Conservation (phyloP, 1,140 invertebrate species). For the Cherax quadricarinatus region DNA sequence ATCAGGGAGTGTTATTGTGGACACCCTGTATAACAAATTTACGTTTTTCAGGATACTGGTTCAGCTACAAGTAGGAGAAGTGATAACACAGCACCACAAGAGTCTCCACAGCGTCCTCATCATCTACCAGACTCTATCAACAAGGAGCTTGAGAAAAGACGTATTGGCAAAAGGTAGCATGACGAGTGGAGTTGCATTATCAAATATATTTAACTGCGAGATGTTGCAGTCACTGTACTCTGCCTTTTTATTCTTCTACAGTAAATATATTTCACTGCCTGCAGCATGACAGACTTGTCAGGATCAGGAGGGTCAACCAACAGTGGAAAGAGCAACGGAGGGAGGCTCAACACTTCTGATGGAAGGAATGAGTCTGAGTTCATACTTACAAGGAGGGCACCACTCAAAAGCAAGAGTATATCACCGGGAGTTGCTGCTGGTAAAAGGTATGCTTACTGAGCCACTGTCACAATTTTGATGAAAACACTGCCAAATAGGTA, state of each 20-base stretch:
- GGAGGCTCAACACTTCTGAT: constrained; percentile 44
- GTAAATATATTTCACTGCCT: neutral
- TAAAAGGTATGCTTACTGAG: constrained; percentile 15
- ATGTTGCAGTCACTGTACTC: no score
- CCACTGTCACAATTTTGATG: no score
- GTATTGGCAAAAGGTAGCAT: constrained; percentile 78
- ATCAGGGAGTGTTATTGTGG: no score
- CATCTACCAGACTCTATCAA: constrained; percentile 79
- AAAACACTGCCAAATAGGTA: no score
- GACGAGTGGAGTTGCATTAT: neutral
- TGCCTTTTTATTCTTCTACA: no score
- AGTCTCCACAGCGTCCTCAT: neutral
- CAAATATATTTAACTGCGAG: neutral
- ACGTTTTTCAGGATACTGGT: neutral
- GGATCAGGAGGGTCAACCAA: neutral
- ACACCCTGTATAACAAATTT: neutral
- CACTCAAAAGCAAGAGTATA: constrained; percentile 56
- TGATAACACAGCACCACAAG: neutral
- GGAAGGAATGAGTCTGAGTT: neutral
- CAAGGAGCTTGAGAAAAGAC: constrained; percentile 81
- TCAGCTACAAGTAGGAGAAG: constrained; percentile 3
- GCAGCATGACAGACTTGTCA: constrained; percentile 63
- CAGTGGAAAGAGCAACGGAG: constrained; percentile 32
- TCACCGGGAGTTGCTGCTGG: constrained; percentile 24
- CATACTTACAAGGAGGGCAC: constrained; percentile 17